Conservation (phyloP, 2,888 invertebrate species). For the Lydus trimaculatus region DNA sequence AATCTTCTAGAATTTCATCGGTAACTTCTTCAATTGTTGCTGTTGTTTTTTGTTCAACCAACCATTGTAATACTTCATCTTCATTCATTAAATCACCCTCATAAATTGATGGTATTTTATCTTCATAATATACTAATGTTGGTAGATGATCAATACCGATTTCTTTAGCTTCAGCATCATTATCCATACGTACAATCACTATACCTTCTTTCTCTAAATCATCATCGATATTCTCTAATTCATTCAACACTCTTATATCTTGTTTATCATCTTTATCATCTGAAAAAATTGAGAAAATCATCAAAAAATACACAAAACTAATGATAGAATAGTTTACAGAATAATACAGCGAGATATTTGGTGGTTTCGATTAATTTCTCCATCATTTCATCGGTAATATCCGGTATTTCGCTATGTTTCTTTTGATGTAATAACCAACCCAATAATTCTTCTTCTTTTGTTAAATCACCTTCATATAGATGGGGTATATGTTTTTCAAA, state of each 20-base stretch:
- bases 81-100: slow-evolving; percentile 93
- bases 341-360: slow-evolving; percentile 85
- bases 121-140: slow-evolving; percentile 87
- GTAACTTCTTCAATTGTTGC: slow-evolving; percentile 95
- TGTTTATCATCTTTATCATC: slow-evolving; percentile 92
- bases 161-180: slow-evolving; percentile 88
- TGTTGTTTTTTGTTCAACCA: slow-evolving; percentile 84
- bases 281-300: slow-evolving; percentile 61
- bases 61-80: slow-evolving; percentile 90
- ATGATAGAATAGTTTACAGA: no score
- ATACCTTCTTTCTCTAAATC: slow-evolving; percentile 90
- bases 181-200: slow-evolving; percentile 88
- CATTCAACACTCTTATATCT: slow-evolving; percentile 85
- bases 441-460: slow-evolving; percentile 88
- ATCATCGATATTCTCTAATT: slow-evolving; percentile 92
- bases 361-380: slow-evolving; percentile 84
- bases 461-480: slow-evolving; percentile 73
- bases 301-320: no score
- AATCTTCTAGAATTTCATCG: slow-evolving; percentile 84
- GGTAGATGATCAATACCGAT: slow-evolving; percentile 90
- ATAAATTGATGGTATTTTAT: slow-evolving; percentile 89
- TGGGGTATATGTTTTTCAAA: slow-evolving; percentile 71
- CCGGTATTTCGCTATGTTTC: slow-evolving; percentile 88
- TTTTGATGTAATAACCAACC: slow-evolving; percentile 93
- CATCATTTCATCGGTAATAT: slow-evolving; percentile 93